Conservation (phyloP, 2,113 vertebrate species). For the Plestiodon gilberti region DNA sequence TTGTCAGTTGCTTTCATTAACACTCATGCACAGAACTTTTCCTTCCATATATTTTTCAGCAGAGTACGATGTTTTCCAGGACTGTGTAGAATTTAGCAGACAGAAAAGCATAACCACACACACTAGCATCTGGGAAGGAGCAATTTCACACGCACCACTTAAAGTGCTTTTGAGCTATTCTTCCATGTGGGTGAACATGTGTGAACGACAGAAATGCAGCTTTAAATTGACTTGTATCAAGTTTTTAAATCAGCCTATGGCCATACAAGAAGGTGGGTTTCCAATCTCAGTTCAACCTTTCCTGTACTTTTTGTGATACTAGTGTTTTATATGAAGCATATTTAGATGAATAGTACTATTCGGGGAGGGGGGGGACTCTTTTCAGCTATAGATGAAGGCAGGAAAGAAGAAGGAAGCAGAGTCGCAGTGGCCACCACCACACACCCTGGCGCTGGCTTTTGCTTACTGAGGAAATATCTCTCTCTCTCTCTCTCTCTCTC, state of each 20-base stretch:
- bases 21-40: slow-evolving; percentile 49
- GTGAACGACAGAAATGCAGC: neutral
- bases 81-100: slow-evolving; percentile 60
- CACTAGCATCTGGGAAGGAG: slow-evolving; percentile 55
- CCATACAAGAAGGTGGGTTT: neutral
- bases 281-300: neutral
- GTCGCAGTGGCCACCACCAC: too few relatives aligned
- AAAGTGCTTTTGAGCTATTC: neutral
- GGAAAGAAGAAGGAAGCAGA: neutral
- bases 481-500: too few relatives aligned
- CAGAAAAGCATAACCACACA: slow-evolving; percentile 50
- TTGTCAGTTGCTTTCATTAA: slow-evolving; percentile 21
- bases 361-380: neutral
- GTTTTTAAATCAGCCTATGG: neutral
- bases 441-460: too few relatives aligned
- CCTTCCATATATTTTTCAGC: slow-evolving; percentile 50
- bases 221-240: neutral
- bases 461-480: too few relatives aligned
- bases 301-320: neutral
- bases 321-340: neutral
- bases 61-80: slow-evolving; percentile 45
- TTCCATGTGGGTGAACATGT: neutral
- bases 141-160: slow-evolving; percentile 1
- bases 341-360: neutral
- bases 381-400: neutral